These are phyloP conservation scores for Nibea coibor DNA, from an alignment of 2,113 vertebrate genomes.

Conservation along the genomic window DNA sequence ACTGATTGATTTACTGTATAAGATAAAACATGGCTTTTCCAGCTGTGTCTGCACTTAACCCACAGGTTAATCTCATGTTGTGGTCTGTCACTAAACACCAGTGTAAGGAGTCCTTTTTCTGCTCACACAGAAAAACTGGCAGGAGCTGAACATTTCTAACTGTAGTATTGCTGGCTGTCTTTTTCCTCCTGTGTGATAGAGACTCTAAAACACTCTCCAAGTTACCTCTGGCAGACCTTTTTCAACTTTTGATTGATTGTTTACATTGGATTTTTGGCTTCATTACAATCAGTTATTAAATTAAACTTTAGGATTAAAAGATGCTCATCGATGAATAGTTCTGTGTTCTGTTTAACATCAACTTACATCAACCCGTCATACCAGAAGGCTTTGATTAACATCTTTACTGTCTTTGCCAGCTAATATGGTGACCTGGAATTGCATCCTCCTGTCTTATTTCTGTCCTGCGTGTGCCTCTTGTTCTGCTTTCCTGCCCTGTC, in stretches of 20 bases:
- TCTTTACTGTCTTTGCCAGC: neutral
- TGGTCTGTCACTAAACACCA: constrained; percentile 4
- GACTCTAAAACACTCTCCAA: neutral
- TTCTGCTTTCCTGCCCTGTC: neutral
- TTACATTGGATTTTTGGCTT: neutral
- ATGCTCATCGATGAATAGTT: neutral
- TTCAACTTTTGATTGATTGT: constrained; percentile 18
- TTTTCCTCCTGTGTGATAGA: neutral
- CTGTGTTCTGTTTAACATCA: constrained; percentile 23
- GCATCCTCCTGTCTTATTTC: constrained; percentile 2
- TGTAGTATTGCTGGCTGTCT: neutral
- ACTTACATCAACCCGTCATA: neutral
- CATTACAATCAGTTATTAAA: neutral
- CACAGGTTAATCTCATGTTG: constrained; percentile 31
- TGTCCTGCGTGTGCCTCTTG: neutral
- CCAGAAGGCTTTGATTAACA: neutral
- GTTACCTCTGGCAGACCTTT: constrained; percentile 8
- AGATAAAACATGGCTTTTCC: constrained; percentile 18
- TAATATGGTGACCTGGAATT: neutral
- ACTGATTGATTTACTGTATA: constrained; percentile 9
- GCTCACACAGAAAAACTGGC: constrained; percentile 13
- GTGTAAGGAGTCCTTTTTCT: neutral
- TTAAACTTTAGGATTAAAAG: neutral
- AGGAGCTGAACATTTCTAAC: constrained; percentile 6
- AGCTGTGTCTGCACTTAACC: constrained; percentile 49